Base-by-base conservation (phyloP, 2,113 vertebrate genomes). In the Nymphicus hollandicus region DNA sequence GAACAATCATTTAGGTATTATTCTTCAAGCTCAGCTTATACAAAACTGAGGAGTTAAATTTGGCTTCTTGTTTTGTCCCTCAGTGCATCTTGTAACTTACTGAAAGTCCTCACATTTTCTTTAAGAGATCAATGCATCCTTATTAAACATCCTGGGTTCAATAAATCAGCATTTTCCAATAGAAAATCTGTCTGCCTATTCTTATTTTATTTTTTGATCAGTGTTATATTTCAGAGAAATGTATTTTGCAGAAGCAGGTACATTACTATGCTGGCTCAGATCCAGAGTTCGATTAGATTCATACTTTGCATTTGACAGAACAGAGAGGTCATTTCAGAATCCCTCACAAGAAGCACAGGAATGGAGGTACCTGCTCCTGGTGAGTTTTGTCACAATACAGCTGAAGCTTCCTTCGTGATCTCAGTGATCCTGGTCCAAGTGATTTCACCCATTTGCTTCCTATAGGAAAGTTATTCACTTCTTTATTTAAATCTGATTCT, bases 141-240 rank as follows among this genome's bases (percentile, higher is more conserved):
- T 91, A 79, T 89, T 95, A 93, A 95, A 79, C 56, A n/a, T 49
- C 81, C 55, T 37, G 49, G 65, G 91, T 95, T 89, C 93, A 81
- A 85, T 97, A 96, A 92, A 97, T 96, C 96, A 93, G 73, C 70
- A 60, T 95, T 95, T 96, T 97, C 86, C 94, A 93, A 94, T 94
- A 95, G 93, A 91, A 91, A 85, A 91, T 76, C 93, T 92, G 72
- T 91, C 91, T 96, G 81, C 93, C 86, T 93, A 91, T 97, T 97
- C 93, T 95, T 95, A 92, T 86, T 97, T 96, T 93, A 87, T 91
- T 96, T 94, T 95, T 93, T 92, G 93, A 89, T 91, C 89, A 91
- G 89, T 55, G 78, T 93, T 97, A 71, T 95, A 95, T 96, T 95
- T 96, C 96, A 97, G 91, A 91, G 64, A 35, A 95, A 96, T 73